Percentiles rank a stretch among this genome's conserved stretches.
Evolutionary conservation across 2,888 invertebrate species (phyloP).

Genomic region (Pyrrhosoma nymphula): DNA sequence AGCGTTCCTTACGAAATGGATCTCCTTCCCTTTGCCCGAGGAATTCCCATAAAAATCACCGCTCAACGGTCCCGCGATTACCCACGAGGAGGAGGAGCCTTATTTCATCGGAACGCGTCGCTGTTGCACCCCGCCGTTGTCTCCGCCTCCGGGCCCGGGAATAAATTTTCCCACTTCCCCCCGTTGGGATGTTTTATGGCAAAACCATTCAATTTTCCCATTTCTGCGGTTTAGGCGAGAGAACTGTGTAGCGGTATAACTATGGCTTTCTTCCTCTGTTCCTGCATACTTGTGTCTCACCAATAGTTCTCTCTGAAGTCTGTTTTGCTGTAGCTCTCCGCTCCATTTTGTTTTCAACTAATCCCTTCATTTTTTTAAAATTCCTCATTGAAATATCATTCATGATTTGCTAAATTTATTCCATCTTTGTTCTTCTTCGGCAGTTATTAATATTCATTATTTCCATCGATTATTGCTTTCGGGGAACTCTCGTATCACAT

Average conservation of each 20-base stretch:
- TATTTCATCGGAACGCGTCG: slow-evolving; percentile 1
- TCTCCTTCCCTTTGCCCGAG: background rate
- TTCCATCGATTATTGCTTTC: no score
- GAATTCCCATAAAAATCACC: slow-evolving; percentile 3
- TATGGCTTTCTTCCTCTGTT: background rate
- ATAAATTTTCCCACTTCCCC: background rate
- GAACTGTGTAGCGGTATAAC: background rate
- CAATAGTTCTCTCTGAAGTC: no score
- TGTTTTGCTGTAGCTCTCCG: no score
- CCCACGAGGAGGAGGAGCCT: background rate
- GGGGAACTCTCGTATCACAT: no score
- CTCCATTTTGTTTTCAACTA: no score
- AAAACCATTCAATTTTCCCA: background rate
- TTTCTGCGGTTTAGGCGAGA: background rate
- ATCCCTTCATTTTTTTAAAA: no score
- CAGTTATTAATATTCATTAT: no score
- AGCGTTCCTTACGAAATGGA: background rate
- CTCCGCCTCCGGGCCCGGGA: background rate
- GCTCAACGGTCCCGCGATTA: slow-evolving; percentile 4
- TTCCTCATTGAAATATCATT: no score
- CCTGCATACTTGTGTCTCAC: no score
- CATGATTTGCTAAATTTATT: no score
- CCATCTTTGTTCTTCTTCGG: no score
- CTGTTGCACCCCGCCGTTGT: background rate
- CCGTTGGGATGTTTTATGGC: background rate